Percentiles rank a stretch among this genome's conserved stretches.
phyloP scores from a whole-genome alignment of 2,113 vertebrate species.

The Desmodus rotundus region DNA sequence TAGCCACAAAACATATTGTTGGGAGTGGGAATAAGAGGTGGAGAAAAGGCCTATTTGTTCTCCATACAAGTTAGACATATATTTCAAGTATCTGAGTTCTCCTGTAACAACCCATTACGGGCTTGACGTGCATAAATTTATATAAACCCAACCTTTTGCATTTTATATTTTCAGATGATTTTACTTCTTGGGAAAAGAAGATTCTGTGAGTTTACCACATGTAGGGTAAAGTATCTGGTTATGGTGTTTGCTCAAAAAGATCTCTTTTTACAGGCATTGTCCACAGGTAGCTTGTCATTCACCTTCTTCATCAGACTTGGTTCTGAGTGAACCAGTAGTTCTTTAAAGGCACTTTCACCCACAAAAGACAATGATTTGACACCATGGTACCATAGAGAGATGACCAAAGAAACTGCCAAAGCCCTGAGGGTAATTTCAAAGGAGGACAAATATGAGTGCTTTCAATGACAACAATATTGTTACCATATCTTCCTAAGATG shows the following conservation, averaged over 20 bases:
- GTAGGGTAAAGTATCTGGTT: not conserved
- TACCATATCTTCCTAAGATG: not conserved
- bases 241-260: not conserved
- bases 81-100: not conserved
- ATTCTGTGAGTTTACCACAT: not conserved
- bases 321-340: slow-evolving; percentile 1
- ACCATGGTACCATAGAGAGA: not conserved
- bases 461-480: not conserved
- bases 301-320: not conserved
- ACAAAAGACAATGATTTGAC: not conserved
- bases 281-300: not conserved
- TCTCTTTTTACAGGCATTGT: not conserved
- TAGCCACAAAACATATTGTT: not conserved
- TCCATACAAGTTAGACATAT: not conserved
- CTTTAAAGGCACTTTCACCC: not conserved
- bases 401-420: not conserved
- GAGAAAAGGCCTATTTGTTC: not conserved
- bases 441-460: not conserved
- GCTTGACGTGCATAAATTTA: not conserved
- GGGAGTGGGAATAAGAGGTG: not conserved
- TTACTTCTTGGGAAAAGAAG: not conserved
- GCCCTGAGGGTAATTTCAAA: not conserved
- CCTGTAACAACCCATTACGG: not conserved
- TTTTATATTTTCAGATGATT: slow-evolving; percentile 42
- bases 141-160: not conserved